These are phyloP conservation scores for Cyclophora punctaria DNA, from an alignment of 2,888 invertebrate genomes.

Conservation along the genomic window DNA sequence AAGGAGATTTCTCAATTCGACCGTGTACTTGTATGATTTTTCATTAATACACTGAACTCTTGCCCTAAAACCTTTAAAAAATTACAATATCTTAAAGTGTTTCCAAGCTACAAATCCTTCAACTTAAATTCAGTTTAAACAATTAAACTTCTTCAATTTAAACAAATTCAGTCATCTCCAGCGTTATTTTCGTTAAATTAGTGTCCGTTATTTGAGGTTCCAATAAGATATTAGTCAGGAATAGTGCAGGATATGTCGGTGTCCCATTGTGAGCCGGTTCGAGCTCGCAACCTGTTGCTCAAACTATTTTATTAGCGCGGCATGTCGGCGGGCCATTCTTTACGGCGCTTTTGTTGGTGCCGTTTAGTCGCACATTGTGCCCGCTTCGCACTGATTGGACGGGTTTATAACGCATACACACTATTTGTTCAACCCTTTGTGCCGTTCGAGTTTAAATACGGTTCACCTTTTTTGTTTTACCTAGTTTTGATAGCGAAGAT, in stretches of 20 bases:
- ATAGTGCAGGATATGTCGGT: neutral
- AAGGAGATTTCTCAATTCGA: too few species aligned
- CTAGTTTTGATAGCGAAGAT: too few species aligned
- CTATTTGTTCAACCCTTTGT: conserved; percentile 31
- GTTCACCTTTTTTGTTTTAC: conserved; percentile 15
- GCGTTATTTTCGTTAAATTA: too few species aligned
- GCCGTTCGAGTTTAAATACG: conserved; percentile 24
- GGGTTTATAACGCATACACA: conserved; percentile 58
- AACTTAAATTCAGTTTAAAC: too few species aligned
- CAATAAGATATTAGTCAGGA: conserved; percentile 11
- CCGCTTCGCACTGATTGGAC: conserved; percentile 57
- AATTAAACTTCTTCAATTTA: too few species aligned
- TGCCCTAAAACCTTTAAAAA: too few species aligned
- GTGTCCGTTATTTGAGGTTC: neutral
- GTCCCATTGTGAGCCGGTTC: conserved; percentile 52
- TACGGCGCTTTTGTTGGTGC: conserved; percentile 68
- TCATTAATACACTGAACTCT: too few species aligned
- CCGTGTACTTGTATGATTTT: too few species aligned
- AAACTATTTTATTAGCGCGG: conserved; percentile 72
- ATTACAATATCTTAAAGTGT: too few species aligned
- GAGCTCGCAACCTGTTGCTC: conserved; percentile 64
- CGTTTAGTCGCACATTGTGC: conserved; percentile 62
- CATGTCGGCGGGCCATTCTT: conserved; percentile 70
- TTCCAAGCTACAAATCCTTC: too few species aligned
- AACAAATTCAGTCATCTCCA: too few species aligned